Conservation (phyloP, 2,888 invertebrate genomes). For the Sericinus montela region DNA sequence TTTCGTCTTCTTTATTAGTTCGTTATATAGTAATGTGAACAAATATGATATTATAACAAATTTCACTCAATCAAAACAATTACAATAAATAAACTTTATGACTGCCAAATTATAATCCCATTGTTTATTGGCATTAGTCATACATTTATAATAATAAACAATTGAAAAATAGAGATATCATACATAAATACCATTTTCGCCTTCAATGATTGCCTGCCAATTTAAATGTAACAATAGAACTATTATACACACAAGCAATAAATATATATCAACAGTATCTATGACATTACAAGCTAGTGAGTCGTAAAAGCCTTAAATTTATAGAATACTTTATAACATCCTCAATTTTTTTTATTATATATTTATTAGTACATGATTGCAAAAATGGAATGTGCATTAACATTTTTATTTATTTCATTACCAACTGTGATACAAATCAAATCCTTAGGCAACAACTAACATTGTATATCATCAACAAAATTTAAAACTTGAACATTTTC, state of each 20-base stretch:
- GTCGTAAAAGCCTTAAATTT: constrained; percentile 18
- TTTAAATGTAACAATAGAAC: neutral
- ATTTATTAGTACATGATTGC: constrained; percentile 28
- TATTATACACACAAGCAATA: constrained; percentile 12
- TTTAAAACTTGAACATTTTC: neutral
- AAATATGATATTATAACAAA: too few species aligned
- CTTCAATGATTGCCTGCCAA: constrained; percentile 17
- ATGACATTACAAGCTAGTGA: constrained; percentile 33
- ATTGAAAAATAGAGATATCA: too few species aligned
- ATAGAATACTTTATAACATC: neutral
- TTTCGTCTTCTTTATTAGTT: too few species aligned
- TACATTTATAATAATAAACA: too few species aligned
- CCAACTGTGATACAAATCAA: constrained; percentile 7
- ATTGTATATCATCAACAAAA: neutral
- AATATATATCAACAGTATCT: constrained; percentile 22
- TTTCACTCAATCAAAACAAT: too few species aligned
- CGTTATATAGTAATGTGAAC: too few species aligned
- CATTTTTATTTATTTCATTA: neutral
- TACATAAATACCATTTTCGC: too few species aligned
- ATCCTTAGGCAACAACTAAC: constrained; percentile 4
- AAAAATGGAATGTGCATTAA: constrained; percentile 51
- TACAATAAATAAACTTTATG: too few species aligned
- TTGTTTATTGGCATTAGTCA: too few species aligned
- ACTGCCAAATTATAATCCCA: too few species aligned
- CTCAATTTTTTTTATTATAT: neutral